Evolutionary conservation across 2,888 invertebrate genomes (phyloP).

Genomic region (Drosophila paucipuncta): DNA sequence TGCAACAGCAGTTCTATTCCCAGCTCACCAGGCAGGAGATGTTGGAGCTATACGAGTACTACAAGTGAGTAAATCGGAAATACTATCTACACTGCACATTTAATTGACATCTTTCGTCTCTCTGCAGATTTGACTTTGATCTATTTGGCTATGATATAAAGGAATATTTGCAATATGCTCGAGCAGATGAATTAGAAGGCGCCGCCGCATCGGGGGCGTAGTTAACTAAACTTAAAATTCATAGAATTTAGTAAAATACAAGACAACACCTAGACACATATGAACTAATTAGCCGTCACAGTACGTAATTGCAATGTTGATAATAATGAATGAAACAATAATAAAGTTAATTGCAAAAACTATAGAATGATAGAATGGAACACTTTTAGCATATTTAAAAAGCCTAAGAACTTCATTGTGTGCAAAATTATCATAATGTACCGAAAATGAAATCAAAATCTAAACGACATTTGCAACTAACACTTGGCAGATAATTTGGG

Average conservation of each 20-base stretch:
- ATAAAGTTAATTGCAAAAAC: conserved; percentile 60
- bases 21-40: conserved; percentile 91
- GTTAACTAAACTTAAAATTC: conserved; percentile 41
- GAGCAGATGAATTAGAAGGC: conserved; percentile 43
- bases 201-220: conserved; percentile 56
- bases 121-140: conserved; percentile 92
- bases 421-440: conserved; percentile 1
- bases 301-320: conserved; percentile 77
- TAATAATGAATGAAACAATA: conserved; percentile 74
- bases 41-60: conserved; percentile 91
- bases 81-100: not conserved
- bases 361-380: conserved; percentile 6
- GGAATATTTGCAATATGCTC: conserved; percentile 88
- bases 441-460: conserved; percentile 18
- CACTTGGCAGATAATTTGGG: conserved; percentile 32
- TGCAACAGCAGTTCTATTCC: conserved; percentile 91
- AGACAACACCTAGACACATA: conserved; percentile 52
- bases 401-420: not conserved
- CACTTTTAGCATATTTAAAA: not conserved
- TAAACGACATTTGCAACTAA: not conserved
- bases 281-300: conserved; percentile 72
- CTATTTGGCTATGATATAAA: conserved; percentile 93
- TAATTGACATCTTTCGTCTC: not conserved
- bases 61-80: conserved; percentile 87
- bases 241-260: conserved; percentile 56